These are phyloP conservation scores for Ptilorrhoa leucosticta DNA, from an alignment of 2,113 vertebrate species.

Conservation along the genomic window DNA sequence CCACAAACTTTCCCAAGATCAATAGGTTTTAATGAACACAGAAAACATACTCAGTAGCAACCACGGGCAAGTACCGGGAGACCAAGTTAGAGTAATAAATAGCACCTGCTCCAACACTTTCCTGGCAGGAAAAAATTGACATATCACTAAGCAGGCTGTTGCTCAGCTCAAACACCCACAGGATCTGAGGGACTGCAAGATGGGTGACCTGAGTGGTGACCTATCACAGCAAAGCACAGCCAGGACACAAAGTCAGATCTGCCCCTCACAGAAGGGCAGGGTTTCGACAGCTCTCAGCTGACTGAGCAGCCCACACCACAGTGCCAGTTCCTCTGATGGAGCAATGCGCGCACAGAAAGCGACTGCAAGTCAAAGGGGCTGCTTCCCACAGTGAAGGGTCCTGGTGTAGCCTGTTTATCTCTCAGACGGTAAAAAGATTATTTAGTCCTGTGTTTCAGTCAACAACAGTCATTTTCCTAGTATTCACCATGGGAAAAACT, in stretches of 20 bases:
- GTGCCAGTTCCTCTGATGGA: neutral
- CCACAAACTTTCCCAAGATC: slow-evolving; percentile 37
- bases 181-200: neutral
- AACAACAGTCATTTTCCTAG: neutral
- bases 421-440: neutral
- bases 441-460: neutral
- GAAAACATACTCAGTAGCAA: slow-evolving; percentile 13
- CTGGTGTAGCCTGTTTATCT: accelerated
- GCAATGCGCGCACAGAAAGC: accelerated
- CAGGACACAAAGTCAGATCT: neutral
- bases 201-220: accelerated
- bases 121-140: neutral
- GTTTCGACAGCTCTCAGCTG: neutral
- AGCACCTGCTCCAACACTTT: neutral
- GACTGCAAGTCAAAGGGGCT: neutral
- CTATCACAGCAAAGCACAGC: neutral
- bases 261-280: neutral
- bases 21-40: slow-evolving; percentile 46
- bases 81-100: neutral
- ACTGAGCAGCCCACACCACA: accelerated
- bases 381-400: neutral
- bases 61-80: neutral
- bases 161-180: neutral
- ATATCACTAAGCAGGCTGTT: slow-evolving; percentile 1
- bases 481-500: neutral